Conservation (phyloP, 2,113 vertebrate genomes). For the Brachypodius melanocephalos region DNA sequence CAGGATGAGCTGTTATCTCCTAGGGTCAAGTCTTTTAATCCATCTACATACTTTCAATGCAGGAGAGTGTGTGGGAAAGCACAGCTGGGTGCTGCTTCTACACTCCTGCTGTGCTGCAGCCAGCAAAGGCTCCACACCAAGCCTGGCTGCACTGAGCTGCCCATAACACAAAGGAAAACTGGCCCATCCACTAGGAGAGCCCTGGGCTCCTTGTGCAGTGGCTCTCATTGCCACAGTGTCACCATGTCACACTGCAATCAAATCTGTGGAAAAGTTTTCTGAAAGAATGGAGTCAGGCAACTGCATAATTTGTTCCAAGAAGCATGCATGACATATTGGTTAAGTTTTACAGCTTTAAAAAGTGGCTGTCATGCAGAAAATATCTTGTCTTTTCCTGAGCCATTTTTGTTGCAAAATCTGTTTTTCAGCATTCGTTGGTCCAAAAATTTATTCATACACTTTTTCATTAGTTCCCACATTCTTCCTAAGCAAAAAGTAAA, state of each 20-base stretch:
- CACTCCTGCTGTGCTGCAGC: neutral
- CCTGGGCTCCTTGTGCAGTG: neutral
- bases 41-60: fast-evolving
- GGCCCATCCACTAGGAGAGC: neutral
- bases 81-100: neutral
- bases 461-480: neutral
- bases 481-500: constrained; percentile 16
- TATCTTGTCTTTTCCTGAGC: neutral
- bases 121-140: neutral
- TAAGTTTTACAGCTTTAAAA: neutral
- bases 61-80: neutral
- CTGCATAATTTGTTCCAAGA: neutral
- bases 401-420: constrained; percentile 4
- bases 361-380: neutral
- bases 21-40: neutral
- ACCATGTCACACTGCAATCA: neutral
- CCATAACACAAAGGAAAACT: neutral
- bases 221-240: neutral
- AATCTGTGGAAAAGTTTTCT: neutral
- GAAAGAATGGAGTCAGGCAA: neutral
- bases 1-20: neutral
- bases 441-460: neutral
- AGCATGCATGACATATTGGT: neutral
- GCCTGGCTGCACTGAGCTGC: neutral
- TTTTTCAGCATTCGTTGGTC: neutral